These are phyloP conservation scores for Zosterops japonicus DNA, from an alignment of 2,113 vertebrate species.

Conservation along the genomic window DNA sequence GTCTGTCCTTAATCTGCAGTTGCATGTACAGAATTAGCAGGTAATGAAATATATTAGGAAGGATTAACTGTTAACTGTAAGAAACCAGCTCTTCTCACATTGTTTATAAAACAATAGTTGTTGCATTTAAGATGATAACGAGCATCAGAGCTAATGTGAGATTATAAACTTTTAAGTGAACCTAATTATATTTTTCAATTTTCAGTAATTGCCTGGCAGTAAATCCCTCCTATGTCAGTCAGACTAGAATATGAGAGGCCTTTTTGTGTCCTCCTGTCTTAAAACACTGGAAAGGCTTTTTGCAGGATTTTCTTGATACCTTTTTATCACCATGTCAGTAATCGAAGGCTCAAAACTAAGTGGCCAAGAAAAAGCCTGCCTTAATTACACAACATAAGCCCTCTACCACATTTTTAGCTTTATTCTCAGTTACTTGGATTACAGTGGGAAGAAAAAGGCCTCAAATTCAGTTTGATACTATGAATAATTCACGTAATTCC, in stretches of 20 bases:
- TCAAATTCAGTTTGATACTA: neutral
- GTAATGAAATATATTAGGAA: slow-evolving; percentile 4
- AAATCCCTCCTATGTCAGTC: slow-evolving; percentile 17
- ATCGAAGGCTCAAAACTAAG: neutral
- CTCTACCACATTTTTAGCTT: neutral
- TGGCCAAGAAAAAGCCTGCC: neutral
- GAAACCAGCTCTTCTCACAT: neutral
- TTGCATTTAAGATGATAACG: neutral
- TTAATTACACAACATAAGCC: neutral
- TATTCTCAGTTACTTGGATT: neutral
- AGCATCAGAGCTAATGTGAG: slow-evolving; percentile 12
- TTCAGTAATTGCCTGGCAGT: neutral
- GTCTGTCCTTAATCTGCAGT: neutral
- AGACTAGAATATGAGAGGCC: neutral
- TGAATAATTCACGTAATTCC: neutral
- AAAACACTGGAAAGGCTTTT: slow-evolving; percentile 3
- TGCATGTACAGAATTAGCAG: neutral
- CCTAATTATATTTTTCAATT: slow-evolving; percentile 52
- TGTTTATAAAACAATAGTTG: slow-evolving; percentile 15
- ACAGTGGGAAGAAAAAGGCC: neutral
- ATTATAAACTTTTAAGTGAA: slow-evolving; percentile 44
- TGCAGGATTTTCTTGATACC: slow-evolving; percentile 16
- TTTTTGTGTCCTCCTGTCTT: neutral
- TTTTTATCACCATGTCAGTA: neutral
- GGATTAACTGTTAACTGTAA: neutral